Evolutionary conservation across 1,140 invertebrate genomes (phyloP), one percentile per base, ranked within the genome.

Genomic region (Drosophila suzukii): DNA sequence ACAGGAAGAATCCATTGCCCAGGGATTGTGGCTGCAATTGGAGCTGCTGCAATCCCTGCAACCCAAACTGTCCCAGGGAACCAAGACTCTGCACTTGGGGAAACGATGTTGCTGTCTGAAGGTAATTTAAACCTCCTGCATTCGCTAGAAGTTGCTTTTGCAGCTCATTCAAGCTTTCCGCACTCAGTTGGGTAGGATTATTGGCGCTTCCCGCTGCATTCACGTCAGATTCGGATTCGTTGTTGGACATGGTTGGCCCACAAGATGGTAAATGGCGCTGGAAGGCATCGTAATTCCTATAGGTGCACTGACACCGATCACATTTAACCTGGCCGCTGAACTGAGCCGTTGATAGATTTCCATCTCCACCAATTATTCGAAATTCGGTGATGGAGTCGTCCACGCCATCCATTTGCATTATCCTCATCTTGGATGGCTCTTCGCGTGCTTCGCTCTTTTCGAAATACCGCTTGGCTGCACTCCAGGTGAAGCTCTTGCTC

Each of bases 261-360:
- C 98, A 98, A 17, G 94, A 95, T 11, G 94, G 93, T 46, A 97
- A 93, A 92, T 99, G 98, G 32, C 96, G 94, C 78, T 97, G 95
- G 84, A 96, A 98, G 75, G 97, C 98, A 51, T 96, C 95, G 74
- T 95, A 95, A 11, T 97, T 98, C 83, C 97, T 94, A 91, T 98
- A 99, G 4, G 97, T 96, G 80, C 97, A 96, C 80, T 97, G 96
- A 91, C 98, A 99, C 56, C 96, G 94, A 71, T 96, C 94, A 92
- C 98, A 98, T 78, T 96, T 97, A 0, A 98, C 97, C 15, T 97
- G 96, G 94, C 95, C 41, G 91, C 92, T 81, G 36, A 93, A 92
- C n/a, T 93, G 93, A 13, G 93, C 93, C 36, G 94, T 90, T 2
- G 83, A 80, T 7, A 83, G 34, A 30, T 89, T 83, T 2, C 79